These are phyloP conservation scores for Leptogaster cylindrica DNA, from an alignment of 2,888 invertebrate species.

Conservation along the genomic window DNA sequence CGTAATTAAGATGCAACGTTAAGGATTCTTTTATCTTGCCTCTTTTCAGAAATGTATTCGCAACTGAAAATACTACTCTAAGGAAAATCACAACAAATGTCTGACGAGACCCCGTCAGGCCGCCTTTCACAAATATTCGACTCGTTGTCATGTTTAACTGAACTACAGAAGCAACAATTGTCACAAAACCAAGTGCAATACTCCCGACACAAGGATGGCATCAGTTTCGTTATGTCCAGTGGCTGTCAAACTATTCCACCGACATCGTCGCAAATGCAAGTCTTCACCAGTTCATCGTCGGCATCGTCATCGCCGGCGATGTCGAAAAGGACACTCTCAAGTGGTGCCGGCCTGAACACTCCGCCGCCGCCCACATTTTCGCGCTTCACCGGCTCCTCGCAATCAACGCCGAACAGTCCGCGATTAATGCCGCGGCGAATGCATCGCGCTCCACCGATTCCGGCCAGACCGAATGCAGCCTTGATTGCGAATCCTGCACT, in stretches of 20 bases:
- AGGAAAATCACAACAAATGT: slow-evolving; percentile 61
- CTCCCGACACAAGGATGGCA: background rate
- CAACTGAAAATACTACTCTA: slow-evolving; percentile 3
- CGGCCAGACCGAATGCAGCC: slow-evolving; percentile 54
- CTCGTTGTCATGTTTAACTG: slow-evolving; percentile 77
- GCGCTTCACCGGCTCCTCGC: slow-evolving; percentile 53
- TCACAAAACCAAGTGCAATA: slow-evolving; percentile 44
- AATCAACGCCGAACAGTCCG: slow-evolving; percentile 77
- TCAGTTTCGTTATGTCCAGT: slow-evolving; percentile 10
- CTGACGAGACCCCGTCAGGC: slow-evolving; percentile 72
- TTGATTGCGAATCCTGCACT: slow-evolving; percentile 53
- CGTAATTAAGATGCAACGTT: background rate
- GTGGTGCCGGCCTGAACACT: background rate
- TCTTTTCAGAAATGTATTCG: slow-evolving; percentile 32
- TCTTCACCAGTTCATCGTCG: slow-evolving; percentile 6
- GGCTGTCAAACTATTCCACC: slow-evolving; percentile 58
- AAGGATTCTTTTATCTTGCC: background rate
- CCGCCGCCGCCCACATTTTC: slow-evolving; percentile 7
- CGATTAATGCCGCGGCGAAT: slow-evolving; percentile 70
- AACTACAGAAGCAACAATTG: slow-evolving; percentile 65
- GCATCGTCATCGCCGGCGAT: slow-evolving; percentile 56
- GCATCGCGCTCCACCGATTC: slow-evolving; percentile 60
- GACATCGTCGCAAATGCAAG: slow-evolving; percentile 53
- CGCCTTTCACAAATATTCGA: slow-evolving; percentile 84
- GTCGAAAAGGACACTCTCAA: slow-evolving; percentile 57